Conservation (phyloP, 2,797 vertebrate genomes). For the Trematomus bernacchii region DNA sequence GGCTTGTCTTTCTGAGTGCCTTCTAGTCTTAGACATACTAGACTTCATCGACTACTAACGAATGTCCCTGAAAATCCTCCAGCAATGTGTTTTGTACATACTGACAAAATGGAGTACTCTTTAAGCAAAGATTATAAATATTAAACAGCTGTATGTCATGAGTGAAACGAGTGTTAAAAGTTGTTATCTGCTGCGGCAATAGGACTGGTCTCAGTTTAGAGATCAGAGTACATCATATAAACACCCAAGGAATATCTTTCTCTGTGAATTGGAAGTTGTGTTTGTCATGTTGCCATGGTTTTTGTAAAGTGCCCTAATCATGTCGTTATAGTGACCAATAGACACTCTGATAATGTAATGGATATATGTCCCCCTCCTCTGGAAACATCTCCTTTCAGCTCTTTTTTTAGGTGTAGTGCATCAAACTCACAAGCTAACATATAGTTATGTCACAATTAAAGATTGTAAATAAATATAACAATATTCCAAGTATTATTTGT, state of each 20-base stretch:
- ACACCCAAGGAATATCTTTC: not conserved
- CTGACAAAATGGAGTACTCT: not conserved
- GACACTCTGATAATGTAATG: constrained; percentile 17
- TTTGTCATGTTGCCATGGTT: constrained; percentile 50
- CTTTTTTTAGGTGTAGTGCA: not conserved
- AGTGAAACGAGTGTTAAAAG: constrained; percentile 12
- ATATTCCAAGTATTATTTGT: not conserved
- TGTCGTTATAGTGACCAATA: constrained; percentile 39
- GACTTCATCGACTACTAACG: not conserved
- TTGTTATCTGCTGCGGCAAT: constrained; percentile 8
- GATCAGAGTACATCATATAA: not conserved
- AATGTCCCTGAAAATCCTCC: not conserved
- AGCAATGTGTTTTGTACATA: not conserved
- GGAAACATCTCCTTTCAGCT: not conserved
- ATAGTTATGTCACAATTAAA: not conserved
- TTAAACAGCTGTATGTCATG: not conserved
- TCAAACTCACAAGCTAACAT: not conserved
- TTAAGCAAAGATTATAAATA: not conserved
- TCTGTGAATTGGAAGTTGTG: constrained; percentile 19
- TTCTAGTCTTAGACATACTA: not conserved
- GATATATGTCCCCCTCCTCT: not conserved
- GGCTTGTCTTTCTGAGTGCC: no score
- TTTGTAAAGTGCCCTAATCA: constrained; percentile 27
- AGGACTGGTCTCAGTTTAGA: constrained; percentile 10
- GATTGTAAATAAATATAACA: not conserved